phyloP scores from a whole-genome alignment of 2,797 vertebrate genomes.

The Melanotaenia pygmaea region DNA sequence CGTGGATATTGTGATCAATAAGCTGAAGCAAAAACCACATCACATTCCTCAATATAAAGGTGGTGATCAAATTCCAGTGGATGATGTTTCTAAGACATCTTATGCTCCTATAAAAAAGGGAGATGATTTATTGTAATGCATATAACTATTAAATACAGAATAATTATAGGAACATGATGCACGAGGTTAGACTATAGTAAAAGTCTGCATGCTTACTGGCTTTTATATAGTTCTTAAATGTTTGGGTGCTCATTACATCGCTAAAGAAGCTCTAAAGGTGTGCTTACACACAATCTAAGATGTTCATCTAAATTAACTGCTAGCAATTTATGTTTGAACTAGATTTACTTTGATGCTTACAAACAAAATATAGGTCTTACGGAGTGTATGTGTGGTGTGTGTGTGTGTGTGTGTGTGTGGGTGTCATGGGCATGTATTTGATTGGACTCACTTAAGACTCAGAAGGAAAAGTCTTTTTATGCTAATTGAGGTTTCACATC shows the following conservation, averaged over 20 bases:
- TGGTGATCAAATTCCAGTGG: constrained; percentile 98
- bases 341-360: not conserved
- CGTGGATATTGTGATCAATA: constrained; percentile 95
- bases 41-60: constrained; percentile 95
- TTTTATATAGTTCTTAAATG: not conserved
- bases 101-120: constrained; percentile 87
- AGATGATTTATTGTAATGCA: not conserved
- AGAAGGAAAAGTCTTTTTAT: not conserved
- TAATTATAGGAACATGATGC: not conserved
- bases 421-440: not conserved
- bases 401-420: no score
- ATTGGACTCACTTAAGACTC: constrained; percentile 13
- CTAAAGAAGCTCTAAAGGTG: not conserved
- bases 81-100: constrained; percentile 96
- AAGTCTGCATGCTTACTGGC: not conserved
- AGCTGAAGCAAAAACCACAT: constrained; percentile 97
- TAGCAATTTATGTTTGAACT: not conserved
- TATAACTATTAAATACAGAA: not conserved
- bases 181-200: not conserved
- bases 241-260: not conserved
- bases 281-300: not conserved
- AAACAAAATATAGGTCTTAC: not conserved
- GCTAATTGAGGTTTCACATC: constrained; percentile 5
- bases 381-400: not conserved
- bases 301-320: not conserved